Evolutionary conservation across 2,113 vertebrate species (phyloP).

Genomic region (Lasiurus borealis): DNA sequence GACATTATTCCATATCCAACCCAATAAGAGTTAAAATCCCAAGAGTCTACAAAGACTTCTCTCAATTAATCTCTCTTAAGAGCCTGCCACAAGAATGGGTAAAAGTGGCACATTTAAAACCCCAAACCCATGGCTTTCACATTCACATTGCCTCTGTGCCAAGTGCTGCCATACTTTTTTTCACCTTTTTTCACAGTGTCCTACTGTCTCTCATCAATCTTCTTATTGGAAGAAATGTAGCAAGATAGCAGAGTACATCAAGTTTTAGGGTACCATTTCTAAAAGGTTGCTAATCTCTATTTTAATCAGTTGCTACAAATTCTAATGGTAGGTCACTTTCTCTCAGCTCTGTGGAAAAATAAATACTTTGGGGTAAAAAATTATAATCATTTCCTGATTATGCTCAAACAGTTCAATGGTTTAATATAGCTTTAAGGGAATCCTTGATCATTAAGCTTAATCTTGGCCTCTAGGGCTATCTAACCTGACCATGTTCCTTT

Average conservation of each 20-base stretch:
- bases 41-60: neutral
- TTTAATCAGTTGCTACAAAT: neutral
- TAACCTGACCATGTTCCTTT: neutral
- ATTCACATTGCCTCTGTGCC: neutral
- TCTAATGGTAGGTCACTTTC: neutral
- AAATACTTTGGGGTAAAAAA: constrained; percentile 6
- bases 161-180: neutral
- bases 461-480: neutral
- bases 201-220: neutral
- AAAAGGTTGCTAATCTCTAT: neutral
- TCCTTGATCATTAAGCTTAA: neutral
- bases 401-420: neutral
- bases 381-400: constrained; percentile 17
- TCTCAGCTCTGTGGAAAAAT: constrained; percentile 11
- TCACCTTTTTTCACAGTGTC: neutral
- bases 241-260: constrained; percentile 10
- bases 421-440: neutral
- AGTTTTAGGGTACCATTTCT: constrained; percentile 9
- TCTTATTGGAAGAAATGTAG: neutral
- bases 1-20: neutral
- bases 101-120: neutral
- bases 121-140: neutral
- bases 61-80: neutral
- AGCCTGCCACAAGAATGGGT: neutral
- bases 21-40: constrained; percentile 45